Conservation (phyloP, 2,888 invertebrate genomes). For the Taenaris catops region DNA sequence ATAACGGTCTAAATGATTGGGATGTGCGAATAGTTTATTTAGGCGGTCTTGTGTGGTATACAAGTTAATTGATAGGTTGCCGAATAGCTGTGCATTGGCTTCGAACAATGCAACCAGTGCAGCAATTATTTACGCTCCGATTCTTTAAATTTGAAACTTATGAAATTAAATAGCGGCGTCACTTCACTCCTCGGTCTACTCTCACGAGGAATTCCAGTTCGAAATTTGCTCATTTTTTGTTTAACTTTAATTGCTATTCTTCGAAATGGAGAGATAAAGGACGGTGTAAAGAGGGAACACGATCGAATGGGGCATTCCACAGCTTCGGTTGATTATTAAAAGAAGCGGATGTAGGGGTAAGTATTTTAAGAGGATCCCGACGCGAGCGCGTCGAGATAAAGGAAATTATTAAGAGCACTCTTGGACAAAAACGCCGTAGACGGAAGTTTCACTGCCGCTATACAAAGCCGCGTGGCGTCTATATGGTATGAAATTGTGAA, state of each 20-base stretch:
- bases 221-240: constrained; percentile 56
- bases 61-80: constrained; percentile 68
- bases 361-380: constrained; percentile 76
- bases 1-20: constrained; percentile 13
- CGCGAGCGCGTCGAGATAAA: constrained; percentile 73
- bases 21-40: constrained; percentile 57
- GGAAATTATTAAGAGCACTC: constrained; percentile 77
- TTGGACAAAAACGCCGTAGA: constrained; percentile 52
- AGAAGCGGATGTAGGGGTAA: constrained; percentile 77
- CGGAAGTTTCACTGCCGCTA: constrained; percentile 55
- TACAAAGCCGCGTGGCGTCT: constrained; percentile 41
- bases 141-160: constrained; percentile 74
- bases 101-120: constrained; percentile 59
- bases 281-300: constrained; percentile 54
- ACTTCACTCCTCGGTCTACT: constrained; percentile 36
- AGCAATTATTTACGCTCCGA: constrained; percentile 64
- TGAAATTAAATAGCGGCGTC: constrained; percentile 56
- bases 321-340: constrained; percentile 72
- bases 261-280: constrained; percentile 65
- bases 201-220: constrained; percentile 61
- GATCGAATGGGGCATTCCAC: constrained; percentile 64
- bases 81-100: constrained; percentile 69
- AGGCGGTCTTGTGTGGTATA: no score
- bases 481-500: constrained; percentile 37
- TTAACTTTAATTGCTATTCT: constrained; percentile 62